Evolutionary conservation across 23 tunicate species (phyloP), one percentile per base, ranked within the genome.

Genomic region (Aplidium turbinatum): DNA sequence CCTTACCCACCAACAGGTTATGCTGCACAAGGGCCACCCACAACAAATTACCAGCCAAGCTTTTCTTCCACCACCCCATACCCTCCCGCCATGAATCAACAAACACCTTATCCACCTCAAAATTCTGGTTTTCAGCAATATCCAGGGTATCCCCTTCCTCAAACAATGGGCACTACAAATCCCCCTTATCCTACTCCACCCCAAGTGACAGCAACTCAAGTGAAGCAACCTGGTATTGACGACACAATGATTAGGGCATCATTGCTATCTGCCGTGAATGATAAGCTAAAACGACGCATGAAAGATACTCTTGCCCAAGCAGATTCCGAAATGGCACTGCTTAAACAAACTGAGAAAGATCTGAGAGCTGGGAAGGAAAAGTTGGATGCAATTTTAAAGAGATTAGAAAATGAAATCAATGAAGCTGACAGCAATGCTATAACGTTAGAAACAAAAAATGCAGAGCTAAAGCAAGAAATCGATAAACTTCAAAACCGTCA

Each of bases 181-280:
- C 21, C 62, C 18, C 87, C 87, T 32, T 72, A 72, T 47, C 79
- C 87, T 9, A 31, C 79, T 16, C 57, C 22, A 21, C 82, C 42
- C 39, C 4, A 7, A 58, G 33, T 22, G 32, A 66, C 38, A 19
- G 3, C 60, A 3, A 22, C 6, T 50, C 60, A 0, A 33, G 76
- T 33, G 56, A 78, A 40, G 26, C 89, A 38, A 63, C 42, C 79
- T 50, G 64, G 54, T 7, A 30, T 79, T 9, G 86, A 78, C 54
- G 91, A 91, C 24, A 50, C 72, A 13, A 91, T 79, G 91, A 79
- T 91, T 26, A 67, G 77, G 38, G 97, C 97, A 36, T 84, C 91
- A 22, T 39, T 84, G 35, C 38, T 57, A 25, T 57, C 90, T 1
- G 97, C 91, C 0, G 91, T 74, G 47, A 91, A 91, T 63, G 97